phyloP scores from a whole-genome alignment of 2,888 invertebrate genomes.

The Leptinotarsa peninsularis region DNA sequence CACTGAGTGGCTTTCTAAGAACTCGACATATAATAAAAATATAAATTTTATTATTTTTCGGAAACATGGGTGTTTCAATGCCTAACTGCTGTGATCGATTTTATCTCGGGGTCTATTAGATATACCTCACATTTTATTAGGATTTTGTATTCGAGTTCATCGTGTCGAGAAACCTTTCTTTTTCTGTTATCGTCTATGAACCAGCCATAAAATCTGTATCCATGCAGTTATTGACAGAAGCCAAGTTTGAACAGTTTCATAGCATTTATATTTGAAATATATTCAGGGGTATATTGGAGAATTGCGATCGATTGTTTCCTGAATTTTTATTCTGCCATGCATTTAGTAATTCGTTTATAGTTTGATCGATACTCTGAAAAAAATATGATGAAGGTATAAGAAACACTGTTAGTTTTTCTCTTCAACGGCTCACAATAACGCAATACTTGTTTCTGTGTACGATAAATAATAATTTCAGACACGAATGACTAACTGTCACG shows the following conservation, averaged over 20 bases:
- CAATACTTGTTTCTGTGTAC: too few species aligned
- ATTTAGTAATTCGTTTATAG: too few species aligned
- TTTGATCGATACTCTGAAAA: too few species aligned
- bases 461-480: too few species aligned
- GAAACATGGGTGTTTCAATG: slow-evolving; percentile 9
- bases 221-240: slow-evolving; percentile 37
- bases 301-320: neutral
- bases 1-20: slow-evolving; percentile 6
- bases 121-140: slow-evolving; percentile 29
- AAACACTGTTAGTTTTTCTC: too few species aligned
- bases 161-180: slow-evolving; percentile 26
- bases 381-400: too few species aligned
- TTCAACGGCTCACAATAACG: too few species aligned
- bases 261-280: slow-evolving; percentile 31
- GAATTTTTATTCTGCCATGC: neutral
- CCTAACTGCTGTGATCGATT: neutral
- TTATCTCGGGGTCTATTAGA: neutral
- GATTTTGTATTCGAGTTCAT: slow-evolving; percentile 25
- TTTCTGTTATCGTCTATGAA: slow-evolving; percentile 32
- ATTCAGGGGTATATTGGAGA: neutral
- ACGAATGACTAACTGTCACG: too few species aligned
- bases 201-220: slow-evolving; percentile 35
- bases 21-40: slow-evolving; percentile 19
- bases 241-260: slow-evolving; percentile 35
- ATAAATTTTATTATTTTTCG: slow-evolving; percentile 22